These are phyloP conservation scores for Gymnothorax reevesii DNA, from an alignment of 2,797 vertebrate species.

Conservation along the genomic window DNA sequence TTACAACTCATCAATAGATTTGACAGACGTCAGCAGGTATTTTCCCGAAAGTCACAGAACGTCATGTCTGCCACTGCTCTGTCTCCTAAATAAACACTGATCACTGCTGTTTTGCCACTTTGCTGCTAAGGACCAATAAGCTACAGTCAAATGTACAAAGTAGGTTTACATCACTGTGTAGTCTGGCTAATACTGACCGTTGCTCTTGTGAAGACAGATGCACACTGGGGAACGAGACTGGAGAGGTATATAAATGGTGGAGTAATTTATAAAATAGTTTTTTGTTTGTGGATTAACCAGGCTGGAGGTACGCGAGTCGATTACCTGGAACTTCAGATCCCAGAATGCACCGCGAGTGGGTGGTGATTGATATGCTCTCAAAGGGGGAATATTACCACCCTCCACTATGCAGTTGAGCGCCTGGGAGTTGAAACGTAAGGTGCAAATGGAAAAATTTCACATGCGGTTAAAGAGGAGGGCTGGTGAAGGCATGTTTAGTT, in stretches of 20 bases:
- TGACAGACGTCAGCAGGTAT: neutral
- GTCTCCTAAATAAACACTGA: slow-evolving; percentile 13
- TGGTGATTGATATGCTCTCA: neutral
- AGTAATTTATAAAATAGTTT: neutral
- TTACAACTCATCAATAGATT: neutral
- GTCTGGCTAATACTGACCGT: neutral
- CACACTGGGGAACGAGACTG: neutral
- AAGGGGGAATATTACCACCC: neutral
- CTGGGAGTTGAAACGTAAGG: slow-evolving; percentile 17
- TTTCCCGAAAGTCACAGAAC: neutral
- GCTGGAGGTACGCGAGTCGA: neutral
- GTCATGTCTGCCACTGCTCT: slow-evolving; percentile 1
- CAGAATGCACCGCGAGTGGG: neutral
- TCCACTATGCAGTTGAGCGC: neutral
- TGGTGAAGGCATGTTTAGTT: slow-evolving; percentile 65
- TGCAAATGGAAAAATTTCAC: slow-evolving; percentile 66
- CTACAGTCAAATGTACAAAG: neutral
- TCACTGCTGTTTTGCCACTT: neutral
- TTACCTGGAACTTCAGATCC: slow-evolving; percentile 1
- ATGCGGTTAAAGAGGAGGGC: slow-evolving; percentile 49
- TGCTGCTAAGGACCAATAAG: neutral
- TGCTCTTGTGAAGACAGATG: neutral
- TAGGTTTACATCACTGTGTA: neutral
- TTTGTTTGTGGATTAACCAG: slow-evolving; percentile 20
- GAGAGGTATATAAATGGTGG: neutral